Evolutionary conservation across 1,140 invertebrate species (phyloP).

Genomic region (Drosophila varians): DNA sequence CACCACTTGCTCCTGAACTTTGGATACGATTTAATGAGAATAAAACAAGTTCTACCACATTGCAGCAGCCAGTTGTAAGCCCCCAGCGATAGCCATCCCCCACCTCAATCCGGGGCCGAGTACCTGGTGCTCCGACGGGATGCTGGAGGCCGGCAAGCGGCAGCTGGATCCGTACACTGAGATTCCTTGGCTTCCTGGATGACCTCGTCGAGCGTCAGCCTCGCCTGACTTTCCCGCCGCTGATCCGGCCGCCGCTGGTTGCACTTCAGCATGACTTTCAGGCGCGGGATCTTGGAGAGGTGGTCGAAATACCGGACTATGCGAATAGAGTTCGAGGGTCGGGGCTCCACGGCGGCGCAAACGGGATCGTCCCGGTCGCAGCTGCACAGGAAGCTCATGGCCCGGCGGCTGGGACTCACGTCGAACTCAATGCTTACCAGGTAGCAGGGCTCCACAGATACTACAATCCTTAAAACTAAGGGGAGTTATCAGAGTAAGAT

Average conservation of each 20-base stretch:
- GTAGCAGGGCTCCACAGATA: conserved; percentile 68
- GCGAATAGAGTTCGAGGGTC: conserved; percentile 3
- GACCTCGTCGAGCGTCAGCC: conserved; percentile 46
- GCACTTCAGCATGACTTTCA: conserved; percentile 50
- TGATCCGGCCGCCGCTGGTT: conserved; percentile 21
- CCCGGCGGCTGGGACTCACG: conserved; percentile 22
- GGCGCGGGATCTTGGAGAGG: conserved; percentile 50
- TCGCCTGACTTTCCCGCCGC: conserved; percentile 21
- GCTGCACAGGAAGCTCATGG: conserved; percentile 57
- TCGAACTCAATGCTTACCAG: conserved; percentile 60
- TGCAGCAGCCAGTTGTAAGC: conserved; percentile 21
- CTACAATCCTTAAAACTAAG: conserved; percentile 50
- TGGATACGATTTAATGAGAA: conserved; percentile 20
- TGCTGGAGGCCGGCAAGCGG: conserved; percentile 11
- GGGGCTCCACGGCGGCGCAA: conserved; percentile 25
- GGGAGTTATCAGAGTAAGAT: neutral
- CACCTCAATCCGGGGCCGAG: conserved; percentile 4
- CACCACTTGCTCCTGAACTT: conserved; percentile 17
- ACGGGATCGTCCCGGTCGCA: conserved; percentile 3
- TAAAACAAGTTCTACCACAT: conserved; percentile 56
- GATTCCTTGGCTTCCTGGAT: conserved; percentile 42
- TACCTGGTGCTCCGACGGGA: neutral
- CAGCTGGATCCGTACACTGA: conserved; percentile 17
- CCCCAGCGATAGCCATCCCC: neutral
- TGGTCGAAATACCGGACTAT: conserved; percentile 63